These are phyloP conservation scores for Probaryconus sp. DNA, from an alignment of 1,140 invertebrate genomes.

Conservation along the genomic window DNA sequence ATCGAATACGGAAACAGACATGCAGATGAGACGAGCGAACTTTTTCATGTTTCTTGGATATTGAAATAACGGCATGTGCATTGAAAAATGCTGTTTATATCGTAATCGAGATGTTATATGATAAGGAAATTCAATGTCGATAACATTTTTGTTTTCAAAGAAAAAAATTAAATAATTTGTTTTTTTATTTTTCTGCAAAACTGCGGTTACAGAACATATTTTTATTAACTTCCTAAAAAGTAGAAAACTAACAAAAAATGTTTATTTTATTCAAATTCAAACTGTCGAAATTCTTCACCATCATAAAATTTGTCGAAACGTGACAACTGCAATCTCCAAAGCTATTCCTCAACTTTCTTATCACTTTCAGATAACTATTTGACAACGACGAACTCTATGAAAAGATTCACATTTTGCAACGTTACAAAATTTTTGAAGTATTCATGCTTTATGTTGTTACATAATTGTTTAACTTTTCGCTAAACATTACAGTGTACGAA, in stretches of 20 bases:
- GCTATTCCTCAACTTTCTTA: not conserved
- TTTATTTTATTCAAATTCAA: too few relatives aligned
- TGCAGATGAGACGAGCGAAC: not conserved
- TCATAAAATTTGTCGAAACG: conserved; percentile 4
- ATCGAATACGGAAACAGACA: conserved; percentile 54
- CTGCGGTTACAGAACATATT: too few relatives aligned
- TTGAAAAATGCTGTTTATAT: conserved; percentile 26
- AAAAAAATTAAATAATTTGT: too few relatives aligned
- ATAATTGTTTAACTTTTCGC: too few relatives aligned
- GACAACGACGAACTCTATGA: not conserved
- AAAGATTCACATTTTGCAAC: not conserved
- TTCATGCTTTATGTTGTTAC: too few relatives aligned
- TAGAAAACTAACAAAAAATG: too few relatives aligned
- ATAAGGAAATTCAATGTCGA: too few relatives aligned
- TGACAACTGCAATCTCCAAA: too few relatives aligned
- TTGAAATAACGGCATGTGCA: conserved; percentile 45
- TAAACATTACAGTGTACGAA: too few relatives aligned
- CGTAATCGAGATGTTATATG: conserved; percentile 23
- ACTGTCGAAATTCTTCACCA: not conserved
- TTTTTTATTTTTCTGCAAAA: too few relatives aligned
- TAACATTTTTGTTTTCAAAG: too few relatives aligned
- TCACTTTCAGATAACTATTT: conserved; percentile 19
- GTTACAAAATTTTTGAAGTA: not conserved
- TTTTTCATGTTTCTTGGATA: conserved; percentile 36
- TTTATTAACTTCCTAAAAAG: too few relatives aligned